A percentile compares a stretch with the other conserved stretches of the same genome.
phyloP scores from a whole-genome alignment of 2,797 vertebrate species.

The Gadopsis marmoratus region DNA sequence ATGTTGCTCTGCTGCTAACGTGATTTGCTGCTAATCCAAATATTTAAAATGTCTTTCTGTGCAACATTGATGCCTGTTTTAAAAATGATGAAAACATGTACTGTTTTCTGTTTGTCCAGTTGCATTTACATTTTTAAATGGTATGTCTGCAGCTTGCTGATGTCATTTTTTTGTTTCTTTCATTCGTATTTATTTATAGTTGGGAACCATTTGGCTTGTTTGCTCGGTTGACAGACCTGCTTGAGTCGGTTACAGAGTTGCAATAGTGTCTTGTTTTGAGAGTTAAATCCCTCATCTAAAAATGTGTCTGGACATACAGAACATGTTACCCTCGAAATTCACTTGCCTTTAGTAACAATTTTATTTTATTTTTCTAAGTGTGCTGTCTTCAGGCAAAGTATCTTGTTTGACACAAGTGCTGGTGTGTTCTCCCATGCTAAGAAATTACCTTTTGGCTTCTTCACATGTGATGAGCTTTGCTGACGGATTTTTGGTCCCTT shows the following conservation, averaged over 20 bases:
- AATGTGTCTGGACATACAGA: slow-evolving; percentile 78
- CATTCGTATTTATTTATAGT: not conserved
- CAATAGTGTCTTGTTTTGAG: not conserved
- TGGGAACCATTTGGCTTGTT: not conserved
- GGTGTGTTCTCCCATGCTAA: slow-evolving; percentile 45
- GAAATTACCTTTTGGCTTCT: slow-evolving; percentile 25
- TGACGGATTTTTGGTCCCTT: slow-evolving; percentile 10
- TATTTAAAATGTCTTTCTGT: slow-evolving; percentile 53
- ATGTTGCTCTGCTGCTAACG: slow-evolving; percentile 32
- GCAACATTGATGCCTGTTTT: slow-evolving; percentile 39
- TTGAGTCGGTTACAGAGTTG: not conserved
- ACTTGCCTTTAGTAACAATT: not conserved
- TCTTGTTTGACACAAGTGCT: slow-evolving; percentile 25
- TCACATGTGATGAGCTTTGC: slow-evolving; percentile 21
- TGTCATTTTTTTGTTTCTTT: not conserved
- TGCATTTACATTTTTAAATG: slow-evolving; percentile 45
- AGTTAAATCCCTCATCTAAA: not conserved
- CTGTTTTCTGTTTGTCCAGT: slow-evolving; percentile 76
- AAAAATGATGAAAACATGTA: slow-evolving; percentile 16
- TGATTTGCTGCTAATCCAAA: slow-evolving; percentile 58
- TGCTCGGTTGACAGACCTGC: not conserved
- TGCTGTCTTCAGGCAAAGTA: slow-evolving; percentile 33
- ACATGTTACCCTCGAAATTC: slow-evolving; percentile 17
- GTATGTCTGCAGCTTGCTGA: not conserved
- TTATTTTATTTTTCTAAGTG: slow-evolving; percentile 2